Conservation (phyloP, 2,797 vertebrate species). For the Acrossocheilus wenchowensis region DNA sequence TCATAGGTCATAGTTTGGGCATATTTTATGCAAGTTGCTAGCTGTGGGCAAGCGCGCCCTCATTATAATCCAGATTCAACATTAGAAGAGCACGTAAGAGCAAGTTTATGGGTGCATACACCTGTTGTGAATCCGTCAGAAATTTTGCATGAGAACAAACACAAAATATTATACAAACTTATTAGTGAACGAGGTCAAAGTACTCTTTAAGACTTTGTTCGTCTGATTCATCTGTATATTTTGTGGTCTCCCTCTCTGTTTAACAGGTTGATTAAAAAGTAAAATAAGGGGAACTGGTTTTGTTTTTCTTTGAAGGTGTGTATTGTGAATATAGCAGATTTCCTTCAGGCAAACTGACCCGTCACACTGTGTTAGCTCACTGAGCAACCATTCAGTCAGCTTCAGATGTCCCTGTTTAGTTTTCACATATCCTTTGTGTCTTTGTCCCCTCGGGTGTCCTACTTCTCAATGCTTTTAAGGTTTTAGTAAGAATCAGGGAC, state of each 20-base stretch:
- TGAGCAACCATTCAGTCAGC: slow-evolving; percentile 28
- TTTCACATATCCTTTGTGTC: slow-evolving; percentile 38
- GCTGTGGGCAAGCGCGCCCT: background rate
- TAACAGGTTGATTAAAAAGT: slow-evolving; percentile 6
- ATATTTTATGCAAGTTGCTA: background rate
- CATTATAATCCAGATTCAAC: background rate
- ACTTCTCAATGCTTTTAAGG: slow-evolving; percentile 50
- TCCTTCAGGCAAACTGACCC: slow-evolving; percentile 46
- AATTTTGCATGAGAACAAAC: background rate
- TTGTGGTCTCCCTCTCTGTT: background rate
- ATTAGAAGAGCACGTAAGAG: background rate
- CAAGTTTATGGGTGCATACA: background rate
- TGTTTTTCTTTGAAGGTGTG: slow-evolving; percentile 33
- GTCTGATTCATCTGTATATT: background rate
- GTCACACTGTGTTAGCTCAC: slow-evolving; percentile 48
- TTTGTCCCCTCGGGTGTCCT: slow-evolving; percentile 44
- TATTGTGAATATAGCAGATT: slow-evolving; percentile 25
- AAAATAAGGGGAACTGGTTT: slow-evolving; percentile 13
- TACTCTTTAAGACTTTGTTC: background rate
- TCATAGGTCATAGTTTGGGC: background rate
- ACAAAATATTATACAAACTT: background rate
- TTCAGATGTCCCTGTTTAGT: slow-evolving; percentile 24
- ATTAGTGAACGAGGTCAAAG: background rate
- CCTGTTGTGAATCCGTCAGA: background rate
- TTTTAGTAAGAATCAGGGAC: slow-evolving; percentile 48